A percentile compares a stretch with the other conserved stretches of the same genome.
Evolutionary conservation across 53 echinoderm and acorn worm species (phyloP).

Genomic region (Arbacia lixula): DNA sequence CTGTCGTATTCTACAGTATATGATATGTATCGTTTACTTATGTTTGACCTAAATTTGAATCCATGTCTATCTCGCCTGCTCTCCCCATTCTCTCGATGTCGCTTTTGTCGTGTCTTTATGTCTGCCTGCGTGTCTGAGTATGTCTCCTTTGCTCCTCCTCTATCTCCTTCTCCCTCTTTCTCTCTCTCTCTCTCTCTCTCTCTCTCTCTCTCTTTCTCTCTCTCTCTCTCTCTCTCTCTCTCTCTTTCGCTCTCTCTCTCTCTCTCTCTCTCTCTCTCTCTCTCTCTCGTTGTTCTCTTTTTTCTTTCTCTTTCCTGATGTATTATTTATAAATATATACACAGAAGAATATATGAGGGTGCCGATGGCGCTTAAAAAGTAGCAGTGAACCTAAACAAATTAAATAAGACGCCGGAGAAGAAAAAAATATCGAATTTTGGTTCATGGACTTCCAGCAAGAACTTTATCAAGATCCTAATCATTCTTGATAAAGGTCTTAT

Average conservation of each 20-base stretch:
- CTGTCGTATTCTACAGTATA: too few species aligned
- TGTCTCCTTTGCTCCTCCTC: not conserved
- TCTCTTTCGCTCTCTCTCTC: not conserved
- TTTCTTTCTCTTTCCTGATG: too few species aligned
- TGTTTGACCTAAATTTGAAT: not conserved
- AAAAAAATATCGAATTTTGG: too few species aligned
- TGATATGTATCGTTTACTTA: not conserved
- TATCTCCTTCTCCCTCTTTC: not conserved
- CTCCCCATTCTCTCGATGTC: not conserved
- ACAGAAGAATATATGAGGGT: too few species aligned
- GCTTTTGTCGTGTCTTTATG: not conserved
- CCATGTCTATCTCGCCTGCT: not conserved
- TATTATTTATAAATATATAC: too few species aligned
- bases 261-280: not conserved
- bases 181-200: not conserved
- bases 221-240: not conserved
- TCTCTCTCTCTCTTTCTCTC: not conserved
- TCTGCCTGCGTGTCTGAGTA: not conserved
- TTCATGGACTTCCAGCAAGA: too few species aligned
- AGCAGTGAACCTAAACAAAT: too few species aligned
- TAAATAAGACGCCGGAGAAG: too few species aligned
- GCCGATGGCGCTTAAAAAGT: too few species aligned
- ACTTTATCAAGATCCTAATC: too few species aligned
- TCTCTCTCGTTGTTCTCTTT: not conserved
- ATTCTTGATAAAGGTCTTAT: too few species aligned